Conservation (phyloP, 2,888 invertebrate genomes). For the Heliconius ethilla region DNA sequence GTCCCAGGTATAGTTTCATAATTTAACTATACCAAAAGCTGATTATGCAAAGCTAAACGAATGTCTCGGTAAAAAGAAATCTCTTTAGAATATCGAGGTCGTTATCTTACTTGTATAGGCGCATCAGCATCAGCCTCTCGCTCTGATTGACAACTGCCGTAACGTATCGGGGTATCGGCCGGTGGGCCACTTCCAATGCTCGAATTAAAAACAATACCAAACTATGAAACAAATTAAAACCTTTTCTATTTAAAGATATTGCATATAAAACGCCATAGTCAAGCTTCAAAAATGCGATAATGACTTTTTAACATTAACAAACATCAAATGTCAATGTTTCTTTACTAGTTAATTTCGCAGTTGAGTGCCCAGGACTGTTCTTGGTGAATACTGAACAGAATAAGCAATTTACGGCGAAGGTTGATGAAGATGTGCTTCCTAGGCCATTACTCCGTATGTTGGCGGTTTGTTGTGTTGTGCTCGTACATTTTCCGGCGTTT, state of each 20-base stretch:
- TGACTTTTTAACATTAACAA: neutral
- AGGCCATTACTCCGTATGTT: conserved; percentile 21
- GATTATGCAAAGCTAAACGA: conserved; percentile 43
- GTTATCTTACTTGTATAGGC: conserved; percentile 67
- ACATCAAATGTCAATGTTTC: conserved; percentile 10
- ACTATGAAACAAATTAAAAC: neutral
- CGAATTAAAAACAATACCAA: conserved; percentile 53
- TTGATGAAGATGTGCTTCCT: conserved; percentile 20
- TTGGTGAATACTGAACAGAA: conserved; percentile 18
- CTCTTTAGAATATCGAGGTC: conserved; percentile 60
- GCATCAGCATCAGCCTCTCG: conserved; percentile 66
- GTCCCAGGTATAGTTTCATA: conserved; percentile 33
- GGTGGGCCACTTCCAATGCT: conserved; percentile 57
- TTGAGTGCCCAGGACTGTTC: conserved; percentile 15
- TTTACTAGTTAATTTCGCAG: conserved; percentile 12
- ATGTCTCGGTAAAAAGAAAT: conserved; percentile 44
- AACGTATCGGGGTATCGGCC: conserved; percentile 62
- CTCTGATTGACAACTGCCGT: conserved; percentile 76
- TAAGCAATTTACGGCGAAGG: conserved; percentile 9
- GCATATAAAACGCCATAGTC: neutral
- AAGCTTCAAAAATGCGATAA: neutral
- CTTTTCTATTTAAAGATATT: neutral
- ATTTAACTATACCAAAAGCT: conserved; percentile 31
- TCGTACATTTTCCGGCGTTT: conserved; percentile 27
- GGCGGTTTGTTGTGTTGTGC: conserved; percentile 23